Percentiles rank a stretch among this genome's conserved stretches.
Evolutionary conservation across 2,797 vertebrate genomes (phyloP).

Genomic region (Clarias platycephalus): DNA sequence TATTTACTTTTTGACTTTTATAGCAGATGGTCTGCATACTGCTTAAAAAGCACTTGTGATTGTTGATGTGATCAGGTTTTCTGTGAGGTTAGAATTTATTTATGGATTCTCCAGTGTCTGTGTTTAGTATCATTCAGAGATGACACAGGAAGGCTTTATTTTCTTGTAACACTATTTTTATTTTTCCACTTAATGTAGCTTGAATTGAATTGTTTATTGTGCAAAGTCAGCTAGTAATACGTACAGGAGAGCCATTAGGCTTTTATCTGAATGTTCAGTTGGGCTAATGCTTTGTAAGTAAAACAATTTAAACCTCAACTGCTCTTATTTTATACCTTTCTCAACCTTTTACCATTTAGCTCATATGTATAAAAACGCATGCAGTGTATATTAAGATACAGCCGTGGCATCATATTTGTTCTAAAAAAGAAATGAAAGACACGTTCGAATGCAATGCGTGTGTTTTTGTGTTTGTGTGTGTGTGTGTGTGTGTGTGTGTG

Average conservation of each 20-base stretch:
- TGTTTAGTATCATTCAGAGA: too few relatives aligned
- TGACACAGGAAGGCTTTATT: neutral
- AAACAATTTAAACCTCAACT: neutral
- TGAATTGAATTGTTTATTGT: neutral
- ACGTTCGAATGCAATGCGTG: neutral
- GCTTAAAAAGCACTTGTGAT: neutral
- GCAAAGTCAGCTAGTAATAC: neutral
- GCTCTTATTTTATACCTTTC: neutral
- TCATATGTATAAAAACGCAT: neutral
- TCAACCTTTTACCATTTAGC: neutral
- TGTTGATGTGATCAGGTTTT: neutral
- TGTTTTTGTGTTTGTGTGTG: neutral
- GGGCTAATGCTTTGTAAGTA: neutral
- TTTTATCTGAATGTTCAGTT: neutral
- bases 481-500: constrained; percentile 10
- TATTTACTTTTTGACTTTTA: neutral
- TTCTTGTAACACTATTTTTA: neutral
- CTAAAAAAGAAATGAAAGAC: constrained; percentile 1
- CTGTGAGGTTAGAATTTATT: neutral
- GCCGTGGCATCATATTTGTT: constrained; percentile 5
- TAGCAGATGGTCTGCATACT: neutral
- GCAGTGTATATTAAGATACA: neutral
- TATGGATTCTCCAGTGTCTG: neutral
- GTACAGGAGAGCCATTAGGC: neutral
- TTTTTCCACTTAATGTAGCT: neutral